A percentile compares a stretch with the other conserved stretches of the same genome.
Conservation (phyloP, 2,797 vertebrate species). For the Mionectes olivaceus region DNA sequence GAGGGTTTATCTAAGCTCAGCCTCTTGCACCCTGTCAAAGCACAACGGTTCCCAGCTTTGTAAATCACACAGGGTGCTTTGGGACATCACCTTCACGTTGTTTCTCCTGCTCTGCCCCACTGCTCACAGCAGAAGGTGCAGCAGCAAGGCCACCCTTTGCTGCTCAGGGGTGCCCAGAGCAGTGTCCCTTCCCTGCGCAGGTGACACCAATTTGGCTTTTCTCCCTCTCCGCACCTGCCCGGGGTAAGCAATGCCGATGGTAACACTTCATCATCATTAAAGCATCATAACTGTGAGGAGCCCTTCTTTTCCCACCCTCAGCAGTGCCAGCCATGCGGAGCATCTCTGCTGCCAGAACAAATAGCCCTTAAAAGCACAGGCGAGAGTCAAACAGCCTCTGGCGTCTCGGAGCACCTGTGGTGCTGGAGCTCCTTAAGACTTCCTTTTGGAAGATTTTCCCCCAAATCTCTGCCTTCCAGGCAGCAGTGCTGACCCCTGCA, state of each 20-base stretch:
- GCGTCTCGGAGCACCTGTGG: neutral
- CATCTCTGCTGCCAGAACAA: neutral
- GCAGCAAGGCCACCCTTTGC: neutral
- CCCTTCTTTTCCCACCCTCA: neutral
- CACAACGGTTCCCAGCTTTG: neutral
- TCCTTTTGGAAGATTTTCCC: neutral
- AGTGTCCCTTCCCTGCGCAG: accelerated
- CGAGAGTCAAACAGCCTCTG: neutral
- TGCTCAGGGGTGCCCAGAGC: neutral
- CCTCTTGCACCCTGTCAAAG: neutral
- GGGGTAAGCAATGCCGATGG: neutral
- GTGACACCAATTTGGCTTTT: accelerated
- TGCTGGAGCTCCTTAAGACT: neutral
- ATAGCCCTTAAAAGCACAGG: neutral
- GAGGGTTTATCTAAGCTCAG: neutral
- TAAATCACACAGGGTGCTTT: neutral
- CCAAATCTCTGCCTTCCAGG: neutral
- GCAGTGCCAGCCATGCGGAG: neutral
- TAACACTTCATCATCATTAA: neutral
- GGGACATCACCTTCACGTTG: neutral
- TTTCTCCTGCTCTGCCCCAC: neutral
- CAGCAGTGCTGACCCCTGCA: neutral
- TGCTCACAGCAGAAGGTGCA: neutral
- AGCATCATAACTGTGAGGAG: neutral
- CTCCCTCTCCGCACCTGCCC: neutral